Percentiles rank a stretch among this genome's conserved stretches.
Evolutionary conservation across 2,888 invertebrate genomes (phyloP).

Genomic region (Tachina fera): DNA sequence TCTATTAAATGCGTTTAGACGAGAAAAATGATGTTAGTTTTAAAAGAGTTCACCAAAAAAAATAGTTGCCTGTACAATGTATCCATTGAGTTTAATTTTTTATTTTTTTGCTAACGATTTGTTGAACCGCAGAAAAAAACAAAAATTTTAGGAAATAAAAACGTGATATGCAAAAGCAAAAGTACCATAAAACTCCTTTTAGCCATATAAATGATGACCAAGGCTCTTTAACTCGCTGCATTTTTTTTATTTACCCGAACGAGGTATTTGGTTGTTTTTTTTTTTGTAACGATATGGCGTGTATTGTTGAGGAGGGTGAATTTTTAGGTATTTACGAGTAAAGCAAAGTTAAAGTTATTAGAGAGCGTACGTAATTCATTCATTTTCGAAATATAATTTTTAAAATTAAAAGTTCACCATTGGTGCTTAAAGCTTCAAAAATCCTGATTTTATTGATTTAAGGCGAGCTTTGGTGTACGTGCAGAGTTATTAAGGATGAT

Average conservation of each 20-base stretch:
- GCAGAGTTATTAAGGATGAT: too few relatives aligned
- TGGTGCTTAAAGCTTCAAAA: too few relatives aligned
- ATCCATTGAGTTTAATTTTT: not conserved
- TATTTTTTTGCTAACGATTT: slow-evolving; percentile 35
- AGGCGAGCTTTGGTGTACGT: too few relatives aligned
- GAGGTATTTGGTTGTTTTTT: slow-evolving; percentile 52
- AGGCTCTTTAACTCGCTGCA: slow-evolving; percentile 25
- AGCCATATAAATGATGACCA: slow-evolving; percentile 57
- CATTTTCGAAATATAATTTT: too few relatives aligned
- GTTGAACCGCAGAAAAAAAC: slow-evolving; percentile 14
- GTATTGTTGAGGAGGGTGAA: not conserved
- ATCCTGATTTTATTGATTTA: too few relatives aligned
- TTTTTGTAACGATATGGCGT: slow-evolving; percentile 12
- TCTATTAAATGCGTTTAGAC: slow-evolving; percentile 68
- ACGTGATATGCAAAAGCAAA: slow-evolving; percentile 66
- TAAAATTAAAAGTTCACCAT: too few relatives aligned
- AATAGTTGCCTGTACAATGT: slow-evolving; percentile 20
- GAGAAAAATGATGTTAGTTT: slow-evolving; percentile 66
- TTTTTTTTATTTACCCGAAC: slow-evolving; percentile 14
- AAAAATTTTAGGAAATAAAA: slow-evolving; percentile 42
- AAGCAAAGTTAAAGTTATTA: too few relatives aligned
- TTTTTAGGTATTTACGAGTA: too few relatives aligned
- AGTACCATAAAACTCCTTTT: slow-evolving; percentile 66
- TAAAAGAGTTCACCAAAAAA: slow-evolving; percentile 57
- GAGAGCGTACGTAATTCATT: too few relatives aligned